A percentile compares a stretch with the other conserved stretches of the same genome.
These are phyloP conservation scores for Pogoniulus pusillus DNA, from an alignment of 2,797 vertebrate species.

Conservation along the genomic window DNA sequence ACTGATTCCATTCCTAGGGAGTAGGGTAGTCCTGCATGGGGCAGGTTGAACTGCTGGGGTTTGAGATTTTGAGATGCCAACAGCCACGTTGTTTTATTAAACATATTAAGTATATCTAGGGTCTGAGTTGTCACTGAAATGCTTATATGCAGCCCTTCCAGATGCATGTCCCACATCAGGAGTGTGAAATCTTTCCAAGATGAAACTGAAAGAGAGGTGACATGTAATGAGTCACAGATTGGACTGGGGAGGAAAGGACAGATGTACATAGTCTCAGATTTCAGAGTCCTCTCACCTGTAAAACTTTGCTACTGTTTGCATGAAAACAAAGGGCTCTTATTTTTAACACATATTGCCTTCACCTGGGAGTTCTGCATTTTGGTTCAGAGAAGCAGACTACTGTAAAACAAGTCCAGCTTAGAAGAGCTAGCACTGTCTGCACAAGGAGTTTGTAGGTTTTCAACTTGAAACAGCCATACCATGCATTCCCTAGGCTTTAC, in stretches of 20 bases:
- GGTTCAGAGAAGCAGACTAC: neutral
- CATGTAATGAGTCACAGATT: neutral
- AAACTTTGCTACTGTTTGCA: neutral
- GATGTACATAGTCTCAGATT: neutral
- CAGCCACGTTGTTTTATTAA: neutral
- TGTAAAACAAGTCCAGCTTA: neutral
- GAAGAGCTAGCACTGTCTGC: neutral
- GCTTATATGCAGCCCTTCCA: neutral
- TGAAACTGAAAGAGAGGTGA: neutral
- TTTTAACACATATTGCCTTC: neutral
- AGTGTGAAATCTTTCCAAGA: neutral
- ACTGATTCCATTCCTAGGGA: neutral
- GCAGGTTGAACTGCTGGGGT: neutral
- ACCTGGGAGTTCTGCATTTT: neutral
- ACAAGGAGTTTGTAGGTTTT: neutral
- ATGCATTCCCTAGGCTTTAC: neutral
- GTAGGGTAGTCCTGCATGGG: neutral
- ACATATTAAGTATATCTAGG: accelerated
- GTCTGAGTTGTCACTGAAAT: neutral
- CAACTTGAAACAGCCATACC: neutral
- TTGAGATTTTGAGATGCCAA: neutral
- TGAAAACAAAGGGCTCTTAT: neutral
- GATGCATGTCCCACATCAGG: accelerated
- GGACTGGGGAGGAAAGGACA: neutral
- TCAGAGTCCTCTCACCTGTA: neutral